A percentile compares a stretch with the other conserved stretches of the same genome.
Evolutionary conservation across 2,113 vertebrate genomes (phyloP).

Genomic region (Toxostoma redivivum): DNA sequence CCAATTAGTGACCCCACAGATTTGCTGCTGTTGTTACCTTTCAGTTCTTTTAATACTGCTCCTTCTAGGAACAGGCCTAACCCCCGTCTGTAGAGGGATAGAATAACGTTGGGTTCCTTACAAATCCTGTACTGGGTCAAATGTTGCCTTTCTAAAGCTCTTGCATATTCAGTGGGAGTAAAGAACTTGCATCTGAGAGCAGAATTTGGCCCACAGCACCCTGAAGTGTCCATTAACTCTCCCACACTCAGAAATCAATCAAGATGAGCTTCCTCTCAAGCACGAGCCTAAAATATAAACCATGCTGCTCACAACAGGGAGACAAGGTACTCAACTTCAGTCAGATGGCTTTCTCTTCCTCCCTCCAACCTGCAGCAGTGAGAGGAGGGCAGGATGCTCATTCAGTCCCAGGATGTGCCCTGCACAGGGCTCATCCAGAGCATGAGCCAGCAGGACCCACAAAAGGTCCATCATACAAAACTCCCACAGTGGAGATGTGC

Average conservation of each 20-base stretch:
- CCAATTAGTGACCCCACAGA: background rate
- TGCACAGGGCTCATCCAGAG: background rate
- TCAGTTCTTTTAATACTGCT: background rate
- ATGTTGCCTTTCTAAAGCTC: background rate
- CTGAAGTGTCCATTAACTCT: background rate
- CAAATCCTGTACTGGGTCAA: background rate
- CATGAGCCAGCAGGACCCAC: background rate
- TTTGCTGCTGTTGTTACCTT: background rate
- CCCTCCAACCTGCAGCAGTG: background rate
- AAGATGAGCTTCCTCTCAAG: background rate
- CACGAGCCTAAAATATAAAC: background rate
- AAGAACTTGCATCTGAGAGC: background rate
- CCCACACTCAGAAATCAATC: background rate
- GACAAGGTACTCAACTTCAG: background rate
- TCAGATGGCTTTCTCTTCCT: background rate
- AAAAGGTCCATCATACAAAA: background rate
- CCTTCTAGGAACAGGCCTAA: background rate
- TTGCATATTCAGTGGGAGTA: background rate
- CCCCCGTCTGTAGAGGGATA: background rate
- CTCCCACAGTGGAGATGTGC: accelerated
- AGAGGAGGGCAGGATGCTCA: background rate
- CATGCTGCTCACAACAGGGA: background rate
- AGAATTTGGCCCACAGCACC: background rate
- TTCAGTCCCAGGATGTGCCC: background rate
- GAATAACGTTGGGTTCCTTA: background rate